Percentiles rank a stretch among this genome's conserved stretches.
Evolutionary conservation across 1,140 invertebrate species (phyloP).

Genomic region (Bradysia coprophila): DNA sequence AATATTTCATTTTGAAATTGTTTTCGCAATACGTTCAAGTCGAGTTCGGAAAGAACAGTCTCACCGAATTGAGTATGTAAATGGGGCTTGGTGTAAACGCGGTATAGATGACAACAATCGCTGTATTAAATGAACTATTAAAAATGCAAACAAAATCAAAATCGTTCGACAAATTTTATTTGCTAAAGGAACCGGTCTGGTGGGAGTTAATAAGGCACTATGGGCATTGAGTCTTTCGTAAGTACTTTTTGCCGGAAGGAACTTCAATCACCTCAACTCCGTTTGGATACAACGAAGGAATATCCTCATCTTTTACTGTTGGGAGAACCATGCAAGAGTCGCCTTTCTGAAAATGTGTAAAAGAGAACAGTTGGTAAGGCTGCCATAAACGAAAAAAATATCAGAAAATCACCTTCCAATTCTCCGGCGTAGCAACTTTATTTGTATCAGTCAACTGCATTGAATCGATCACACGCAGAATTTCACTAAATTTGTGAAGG

Average conservation of each 20-base stretch:
- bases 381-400: conserved; percentile 4
- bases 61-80: no score
- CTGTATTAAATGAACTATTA: neutral
- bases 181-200: neutral
- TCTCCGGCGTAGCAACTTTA: conserved; percentile 84
- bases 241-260: conserved; percentile 65
- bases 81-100: no score
- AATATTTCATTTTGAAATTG: conserved; percentile 22
- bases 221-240: conserved; percentile 39
- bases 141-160: neutral
- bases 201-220: no score
- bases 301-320: conserved; percentile 45
- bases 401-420: conserved; percentile 65
- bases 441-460: conserved; percentile 69
- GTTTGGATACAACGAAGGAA: conserved; percentile 43
- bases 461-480: conserved; percentile 80
- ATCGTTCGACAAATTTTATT: no score
- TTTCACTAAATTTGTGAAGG: conserved; percentile 50
- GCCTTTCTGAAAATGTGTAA: conserved; percentile 29
- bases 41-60: no score
- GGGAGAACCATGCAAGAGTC: conserved; percentile 74
- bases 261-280: conserved; percentile 42
- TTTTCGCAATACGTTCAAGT: conserved; percentile 23
- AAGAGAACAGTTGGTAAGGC: conserved; percentile 4
- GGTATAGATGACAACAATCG: no score